phyloP scores from a whole-genome alignment of 2,888 invertebrate genomes.

The Eupithecia dodoneata region DNA sequence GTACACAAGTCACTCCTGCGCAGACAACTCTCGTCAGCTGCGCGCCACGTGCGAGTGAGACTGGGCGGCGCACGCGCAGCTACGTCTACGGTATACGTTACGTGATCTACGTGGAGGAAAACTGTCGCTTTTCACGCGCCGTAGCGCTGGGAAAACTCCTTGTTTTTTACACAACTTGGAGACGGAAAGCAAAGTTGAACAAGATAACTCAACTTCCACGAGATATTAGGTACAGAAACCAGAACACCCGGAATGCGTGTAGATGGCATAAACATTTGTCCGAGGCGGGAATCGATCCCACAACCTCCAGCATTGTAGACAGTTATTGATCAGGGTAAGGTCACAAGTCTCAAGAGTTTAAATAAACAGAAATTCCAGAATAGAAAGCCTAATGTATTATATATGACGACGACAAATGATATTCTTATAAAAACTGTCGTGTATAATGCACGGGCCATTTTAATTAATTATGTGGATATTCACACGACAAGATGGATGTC shows the following conservation, averaged over 20 bases:
- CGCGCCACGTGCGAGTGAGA: constrained; percentile 44
- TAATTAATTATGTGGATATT: constrained; percentile 18
- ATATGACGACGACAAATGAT: constrained; percentile 17
- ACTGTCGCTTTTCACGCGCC: background rate
- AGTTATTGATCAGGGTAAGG: background rate
- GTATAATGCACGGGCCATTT: constrained; percentile 3
- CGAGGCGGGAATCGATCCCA: background rate
- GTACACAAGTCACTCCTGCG: constrained; percentile 19
- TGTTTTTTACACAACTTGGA: background rate
- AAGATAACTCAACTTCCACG: background rate
- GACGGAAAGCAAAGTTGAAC: background rate
- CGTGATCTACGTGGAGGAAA: constrained; percentile 15
- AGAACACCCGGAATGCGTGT: background rate
- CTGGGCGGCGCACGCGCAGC: constrained; percentile 51
- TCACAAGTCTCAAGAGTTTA: background rate
- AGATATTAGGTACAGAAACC: background rate
- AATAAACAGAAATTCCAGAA: constrained; percentile 9
- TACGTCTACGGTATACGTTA: constrained; percentile 13
- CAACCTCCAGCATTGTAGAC: background rate
- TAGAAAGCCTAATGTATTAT: constrained; percentile 2
- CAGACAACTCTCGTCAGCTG: constrained; percentile 36
- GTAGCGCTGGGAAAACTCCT: background rate
- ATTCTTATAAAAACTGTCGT: constrained; percentile 4
- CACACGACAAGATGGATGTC: constrained; percentile 27
- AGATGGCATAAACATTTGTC: background rate